Evolutionary conservation across 2,888 invertebrate species (phyloP), one percentile per base, ranked within the genome.

Genomic region (Mythimna loreyi): DNA sequence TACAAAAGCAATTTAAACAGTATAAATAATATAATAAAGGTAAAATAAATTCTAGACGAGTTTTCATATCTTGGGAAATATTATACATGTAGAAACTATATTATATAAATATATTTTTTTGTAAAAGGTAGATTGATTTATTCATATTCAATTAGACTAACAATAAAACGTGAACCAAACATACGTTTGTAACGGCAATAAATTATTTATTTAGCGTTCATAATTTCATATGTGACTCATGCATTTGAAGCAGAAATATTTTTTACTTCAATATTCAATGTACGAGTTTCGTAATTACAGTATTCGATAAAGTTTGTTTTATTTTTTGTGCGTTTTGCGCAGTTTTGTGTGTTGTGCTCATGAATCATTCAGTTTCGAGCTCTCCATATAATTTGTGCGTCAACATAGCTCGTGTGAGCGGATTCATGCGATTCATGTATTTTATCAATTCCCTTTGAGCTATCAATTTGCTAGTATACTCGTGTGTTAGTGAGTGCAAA

Each of bases 301-400:
- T 67, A 62, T 78, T 75, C 58, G 43, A 60, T 56, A 47, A 77
- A 33, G 64, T 59, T 56, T 56, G 40, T 28, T 36, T n/a, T 55
- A 36, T 68, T 73, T 56, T 69, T 57, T 76, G 56, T 49, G 25
- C 40, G 9, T 62, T 77, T 61, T 49, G 28, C 43, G 9, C 45
- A 55, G 43, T 62, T 66, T 78, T 49, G 52, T 50, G 33, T 59
- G 60, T 56, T 49, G 49, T 40, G n/a, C 28, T 67, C 59, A 76
- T 78, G 81, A 83, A 84, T 82, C 67, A 83, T 85, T 86, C 81
- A 75, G 74, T 64, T 75, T 70, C 67, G 67, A 67, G 58, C 72
- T 67, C 74, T 75, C 64, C 57, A 60, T 72, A 72, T 78, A 81
- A 77, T 79, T 83, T 62, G 68, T 43, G 66, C 64, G 77, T 67